Evolutionary conservation across 2,888 invertebrate genomes (phyloP).

Genomic region (Cybosia mesomella): DNA sequence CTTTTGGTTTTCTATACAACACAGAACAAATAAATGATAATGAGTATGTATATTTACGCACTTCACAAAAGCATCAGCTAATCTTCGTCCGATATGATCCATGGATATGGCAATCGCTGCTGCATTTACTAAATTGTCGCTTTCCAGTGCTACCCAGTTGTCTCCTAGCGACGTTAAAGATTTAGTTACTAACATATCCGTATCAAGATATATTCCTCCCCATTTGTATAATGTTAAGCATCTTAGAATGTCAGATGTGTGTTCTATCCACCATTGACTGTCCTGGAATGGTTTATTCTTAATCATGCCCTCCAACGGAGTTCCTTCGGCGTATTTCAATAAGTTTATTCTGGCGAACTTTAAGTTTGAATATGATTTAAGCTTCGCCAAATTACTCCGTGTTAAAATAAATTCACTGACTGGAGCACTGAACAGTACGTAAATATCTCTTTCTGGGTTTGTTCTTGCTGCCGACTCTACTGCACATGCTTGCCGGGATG

Average conservation of each 20-base stretch:
- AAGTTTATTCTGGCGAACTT: conserved; percentile 44
- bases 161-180: conserved; percentile 82
- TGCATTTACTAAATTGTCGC: conserved; percentile 87
- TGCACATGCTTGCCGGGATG: conserved; percentile 89
- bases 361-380: conserved; percentile 29
- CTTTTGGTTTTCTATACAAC: no score
- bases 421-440: conserved; percentile 76
- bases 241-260: conserved; percentile 89
- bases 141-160: conserved; percentile 88
- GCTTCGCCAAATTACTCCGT: conserved; percentile 29
- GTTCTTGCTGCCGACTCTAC: conserved; percentile 89
- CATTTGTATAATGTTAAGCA: conserved; percentile 89
- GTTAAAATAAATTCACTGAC: conserved; percentile 24
- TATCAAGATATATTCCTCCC: conserved; percentile 91
- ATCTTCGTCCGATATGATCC: conserved; percentile 55
- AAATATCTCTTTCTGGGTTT: conserved; percentile 87
- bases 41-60: conserved; percentile 22
- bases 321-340: conserved; percentile 79
- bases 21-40: not conserved
- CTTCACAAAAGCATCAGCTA: conserved; percentile 32
- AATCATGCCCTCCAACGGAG: conserved; percentile 87
- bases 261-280: conserved; percentile 80
- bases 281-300: conserved; percentile 75
- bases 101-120: conserved; percentile 88
- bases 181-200: conserved; percentile 90